Evolutionary conservation across 2,113 vertebrate species (phyloP).

Genomic region (Myotis davidii): DNA sequence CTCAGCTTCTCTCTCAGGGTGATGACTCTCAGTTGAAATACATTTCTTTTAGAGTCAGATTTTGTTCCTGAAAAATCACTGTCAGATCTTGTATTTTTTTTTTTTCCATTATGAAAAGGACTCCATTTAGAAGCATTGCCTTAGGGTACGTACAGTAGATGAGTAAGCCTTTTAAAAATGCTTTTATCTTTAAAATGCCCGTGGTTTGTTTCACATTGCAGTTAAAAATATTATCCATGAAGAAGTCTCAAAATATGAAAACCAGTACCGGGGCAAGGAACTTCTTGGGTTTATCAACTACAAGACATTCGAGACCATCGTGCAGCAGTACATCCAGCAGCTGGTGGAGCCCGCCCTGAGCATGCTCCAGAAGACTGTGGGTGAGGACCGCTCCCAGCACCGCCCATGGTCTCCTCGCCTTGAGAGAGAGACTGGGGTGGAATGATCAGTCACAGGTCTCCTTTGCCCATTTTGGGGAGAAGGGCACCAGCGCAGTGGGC

Average conservation of each 20-base stretch:
- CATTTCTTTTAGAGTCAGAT: background rate
- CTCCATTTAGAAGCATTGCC: background rate
- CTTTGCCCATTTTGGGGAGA: background rate
- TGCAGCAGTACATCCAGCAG: constrained; percentile 83
- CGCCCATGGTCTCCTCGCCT: fast-evolving
- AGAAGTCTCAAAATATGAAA: constrained; percentile 82
- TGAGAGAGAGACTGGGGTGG: background rate
- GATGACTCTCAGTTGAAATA: background rate
- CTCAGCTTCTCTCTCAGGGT: background rate
- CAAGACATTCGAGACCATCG: constrained; percentile 87
- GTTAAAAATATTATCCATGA: constrained; percentile 76
- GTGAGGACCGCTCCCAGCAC: constrained; percentile 47
- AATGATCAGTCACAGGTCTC: fast-evolving
- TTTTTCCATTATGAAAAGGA: background rate
- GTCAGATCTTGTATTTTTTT: background rate
- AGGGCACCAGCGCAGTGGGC: fast-evolving
- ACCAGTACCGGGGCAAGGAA: constrained; percentile 87
- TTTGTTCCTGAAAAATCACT: background rate
- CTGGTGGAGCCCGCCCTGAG: constrained; percentile 85
- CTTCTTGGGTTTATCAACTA: constrained; percentile 89
- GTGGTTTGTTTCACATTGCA: constrained; percentile 57
- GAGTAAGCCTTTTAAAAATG: background rate
- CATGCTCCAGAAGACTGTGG: constrained; percentile 79
- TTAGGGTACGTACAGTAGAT: fast-evolving
- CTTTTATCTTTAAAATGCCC: background rate